A percentile compares a stretch with the other conserved stretches of the same genome.
phyloP scores from a whole-genome alignment of 2,888 invertebrate genomes.

The Volucella inflata region DNA sequence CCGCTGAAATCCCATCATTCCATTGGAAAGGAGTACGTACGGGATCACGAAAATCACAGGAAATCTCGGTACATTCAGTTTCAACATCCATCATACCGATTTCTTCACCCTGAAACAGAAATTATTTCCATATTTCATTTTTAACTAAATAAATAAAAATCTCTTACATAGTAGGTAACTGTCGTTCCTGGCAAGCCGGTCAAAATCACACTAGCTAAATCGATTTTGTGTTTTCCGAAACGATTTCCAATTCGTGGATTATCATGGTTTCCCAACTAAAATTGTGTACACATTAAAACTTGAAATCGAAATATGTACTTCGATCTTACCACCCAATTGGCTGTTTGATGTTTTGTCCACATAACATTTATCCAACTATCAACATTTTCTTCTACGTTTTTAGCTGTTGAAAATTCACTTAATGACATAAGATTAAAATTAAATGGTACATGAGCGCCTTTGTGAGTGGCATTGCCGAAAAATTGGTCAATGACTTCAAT shows the following conservation, averaged over 20 bases:
- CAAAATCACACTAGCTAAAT: slow-evolving; percentile 88
- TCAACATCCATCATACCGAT: slow-evolving; percentile 86
- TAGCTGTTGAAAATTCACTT: slow-evolving; percentile 84
- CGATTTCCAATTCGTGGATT: slow-evolving; percentile 86
- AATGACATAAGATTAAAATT: slow-evolving; percentile 87
- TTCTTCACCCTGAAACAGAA: slow-evolving; percentile 86
- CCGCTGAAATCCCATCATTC: slow-evolving; percentile 84
- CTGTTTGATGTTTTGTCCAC: slow-evolving; percentile 84
- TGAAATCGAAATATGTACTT: not conserved
- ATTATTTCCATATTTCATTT: not conserved
- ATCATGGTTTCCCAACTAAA: slow-evolving; percentile 88
- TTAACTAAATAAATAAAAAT: not conserved
- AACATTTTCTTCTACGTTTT: slow-evolving; percentile 84
- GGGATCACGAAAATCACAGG: slow-evolving; percentile 84
- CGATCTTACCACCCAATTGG: slow-evolving; percentile 88
- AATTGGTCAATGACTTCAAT: slow-evolving; percentile 85
- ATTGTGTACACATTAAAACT: not conserved
- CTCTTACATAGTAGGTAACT: slow-evolving; percentile 89
- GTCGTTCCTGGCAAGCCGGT: slow-evolving; percentile 90
- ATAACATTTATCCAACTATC: slow-evolving; percentile 86
- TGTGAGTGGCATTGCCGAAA: slow-evolving; percentile 84
- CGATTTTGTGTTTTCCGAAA: slow-evolving; percentile 87
- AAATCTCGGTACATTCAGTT: slow-evolving; percentile 82
- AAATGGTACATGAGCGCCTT: slow-evolving; percentile 87
- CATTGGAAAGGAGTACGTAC: slow-evolving; percentile 87